A percentile compares a stretch with the other conserved stretches of the same genome.
Conservation (phyloP, 2,888 invertebrate species). For the Caenorhabditis japonica region DNA sequence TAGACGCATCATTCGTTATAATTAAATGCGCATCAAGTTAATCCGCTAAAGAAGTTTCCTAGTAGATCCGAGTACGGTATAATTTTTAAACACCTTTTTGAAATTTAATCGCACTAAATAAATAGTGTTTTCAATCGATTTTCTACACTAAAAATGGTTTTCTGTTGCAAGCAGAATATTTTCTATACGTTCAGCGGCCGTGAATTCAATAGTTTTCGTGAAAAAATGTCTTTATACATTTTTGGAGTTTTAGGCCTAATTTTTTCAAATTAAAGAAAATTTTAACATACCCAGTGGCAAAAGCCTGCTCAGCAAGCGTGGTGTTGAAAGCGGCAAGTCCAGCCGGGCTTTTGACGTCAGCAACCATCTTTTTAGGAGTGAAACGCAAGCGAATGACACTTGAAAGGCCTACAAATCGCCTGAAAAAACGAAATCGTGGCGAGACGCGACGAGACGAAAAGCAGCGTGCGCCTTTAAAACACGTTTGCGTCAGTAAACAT, state of each 20-base stretch:
- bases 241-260: slow-evolving; percentile 25
- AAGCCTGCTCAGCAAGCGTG: slow-evolving; percentile 64
- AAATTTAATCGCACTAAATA: no score
- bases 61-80: no score
- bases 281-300: slow-evolving; percentile 64
- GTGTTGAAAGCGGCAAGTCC: slow-evolving; percentile 66
- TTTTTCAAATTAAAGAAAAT: slow-evolving; percentile 3
- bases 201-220: no score
- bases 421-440: slow-evolving; percentile 17
- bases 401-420: slow-evolving; percentile 17
- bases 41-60: no score
- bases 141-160: no score
- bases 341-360: slow-evolving; percentile 54
- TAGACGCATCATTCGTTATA: no score
- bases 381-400: slow-evolving; percentile 39
- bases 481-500: not conserved
- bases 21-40: no score
- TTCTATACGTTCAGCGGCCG: no score
- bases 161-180: no score
- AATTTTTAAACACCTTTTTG: no score
- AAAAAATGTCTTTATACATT: not conserved
- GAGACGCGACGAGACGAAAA: slow-evolving; percentile 17
- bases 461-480: slow-evolving; percentile 28
- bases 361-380: slow-evolving; percentile 43
- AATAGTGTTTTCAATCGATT: no score